phyloP scores from a whole-genome alignment of 2,113 vertebrate genomes.

The Connochaetes taurinus region DNA sequence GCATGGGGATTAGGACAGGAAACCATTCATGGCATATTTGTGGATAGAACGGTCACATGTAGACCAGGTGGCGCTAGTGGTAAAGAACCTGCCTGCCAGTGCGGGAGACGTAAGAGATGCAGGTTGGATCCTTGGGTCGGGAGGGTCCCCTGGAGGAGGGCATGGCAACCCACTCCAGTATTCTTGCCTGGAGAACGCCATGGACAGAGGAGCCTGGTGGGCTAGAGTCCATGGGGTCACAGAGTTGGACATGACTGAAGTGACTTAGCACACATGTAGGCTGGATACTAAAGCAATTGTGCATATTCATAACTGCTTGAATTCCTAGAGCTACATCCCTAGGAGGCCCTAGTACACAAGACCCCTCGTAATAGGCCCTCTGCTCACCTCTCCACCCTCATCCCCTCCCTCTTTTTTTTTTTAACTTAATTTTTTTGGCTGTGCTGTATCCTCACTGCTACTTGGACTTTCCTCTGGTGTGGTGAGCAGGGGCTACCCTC shows the following conservation, averaged over 20 bases:
- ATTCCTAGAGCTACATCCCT: neutral
- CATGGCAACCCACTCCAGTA: neutral
- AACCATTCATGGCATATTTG: neutral
- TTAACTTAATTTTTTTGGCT: neutral
- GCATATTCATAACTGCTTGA: neutral
- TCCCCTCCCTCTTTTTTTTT: neutral
- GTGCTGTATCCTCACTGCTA: neutral
- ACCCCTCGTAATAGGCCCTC: neutral
- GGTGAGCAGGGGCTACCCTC: neutral
- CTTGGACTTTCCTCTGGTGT: neutral
- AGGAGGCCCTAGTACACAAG: neutral
- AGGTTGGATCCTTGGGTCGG: neutral
- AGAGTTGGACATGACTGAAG: neutral
- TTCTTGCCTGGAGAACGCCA: neutral
- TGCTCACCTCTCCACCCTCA: neutral
- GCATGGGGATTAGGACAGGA: neutral
- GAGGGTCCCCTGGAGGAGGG: neutral
- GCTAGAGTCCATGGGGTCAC: neutral
- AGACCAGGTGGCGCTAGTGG: neutral
- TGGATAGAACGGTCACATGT: neutral
- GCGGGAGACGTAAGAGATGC: neutral
- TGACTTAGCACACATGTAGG: neutral
- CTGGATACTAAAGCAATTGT: neutral
- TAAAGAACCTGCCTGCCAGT: neutral
- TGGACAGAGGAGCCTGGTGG: neutral